Percentiles rank a stretch among this genome's conserved stretches.
Conservation (phyloP, 2,797 vertebrate genomes). For the Liasis olivaceus region DNA sequence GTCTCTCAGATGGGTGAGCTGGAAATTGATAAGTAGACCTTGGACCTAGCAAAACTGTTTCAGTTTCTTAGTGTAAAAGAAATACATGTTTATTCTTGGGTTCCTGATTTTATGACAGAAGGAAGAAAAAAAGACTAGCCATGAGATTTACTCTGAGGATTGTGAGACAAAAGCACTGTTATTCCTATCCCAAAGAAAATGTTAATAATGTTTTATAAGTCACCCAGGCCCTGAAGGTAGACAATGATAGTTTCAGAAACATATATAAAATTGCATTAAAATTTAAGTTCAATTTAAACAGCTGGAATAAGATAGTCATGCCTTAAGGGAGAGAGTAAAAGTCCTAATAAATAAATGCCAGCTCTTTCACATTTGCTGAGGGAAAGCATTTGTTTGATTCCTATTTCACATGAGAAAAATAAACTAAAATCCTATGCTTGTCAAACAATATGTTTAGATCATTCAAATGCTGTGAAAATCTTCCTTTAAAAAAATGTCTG, state of each 20-base stretch:
- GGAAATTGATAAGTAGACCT: neutral
- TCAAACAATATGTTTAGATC: neutral
- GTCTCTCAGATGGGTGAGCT: neutral
- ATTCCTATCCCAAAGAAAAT: slow-evolving; percentile 12
- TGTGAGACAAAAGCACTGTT: neutral
- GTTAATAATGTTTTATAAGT: slow-evolving; percentile 25
- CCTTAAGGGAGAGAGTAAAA: neutral
- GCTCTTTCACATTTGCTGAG: slow-evolving; percentile 16
- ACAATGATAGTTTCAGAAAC: slow-evolving; percentile 20
- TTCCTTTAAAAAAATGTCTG: neutral
- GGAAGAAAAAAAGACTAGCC: neutral
- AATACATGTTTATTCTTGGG: neutral
- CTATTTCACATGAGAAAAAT: slow-evolving; percentile 33
- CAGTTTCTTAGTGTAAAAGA: neutral
- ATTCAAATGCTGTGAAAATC: neutral
- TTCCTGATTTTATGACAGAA: neutral
- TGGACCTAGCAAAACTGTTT: neutral
- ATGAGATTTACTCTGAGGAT: neutral
- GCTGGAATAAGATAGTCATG: neutral
- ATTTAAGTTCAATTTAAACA: slow-evolving; percentile 14
- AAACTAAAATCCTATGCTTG: slow-evolving; percentile 36
- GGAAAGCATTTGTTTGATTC: slow-evolving; percentile 25
- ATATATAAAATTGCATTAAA: slow-evolving; percentile 32
- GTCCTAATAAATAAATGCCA: slow-evolving; percentile 13
- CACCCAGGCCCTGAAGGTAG: neutral